Conservation (phyloP, 2,888 invertebrate species). For the Palloptera scutellata region DNA sequence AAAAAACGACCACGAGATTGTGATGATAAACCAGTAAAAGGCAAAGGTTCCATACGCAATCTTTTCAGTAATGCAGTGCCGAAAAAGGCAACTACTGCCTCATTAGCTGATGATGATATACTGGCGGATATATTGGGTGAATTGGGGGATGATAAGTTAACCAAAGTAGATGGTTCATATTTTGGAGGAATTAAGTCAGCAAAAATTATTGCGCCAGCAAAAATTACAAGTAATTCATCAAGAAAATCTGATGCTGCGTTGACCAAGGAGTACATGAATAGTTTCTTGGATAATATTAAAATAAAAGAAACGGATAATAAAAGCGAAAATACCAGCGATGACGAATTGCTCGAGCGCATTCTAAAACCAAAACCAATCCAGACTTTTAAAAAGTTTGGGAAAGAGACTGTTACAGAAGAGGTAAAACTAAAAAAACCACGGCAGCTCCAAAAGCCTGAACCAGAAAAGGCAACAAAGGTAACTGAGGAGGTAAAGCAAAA, state of each 20-base stretch:
- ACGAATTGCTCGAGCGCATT: slow-evolving; percentile 59
- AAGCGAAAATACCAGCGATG: slow-evolving; percentile 50
- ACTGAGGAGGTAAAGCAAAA: background rate
- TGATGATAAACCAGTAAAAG: slow-evolving; percentile 59
- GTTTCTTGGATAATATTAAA: slow-evolving; percentile 59
- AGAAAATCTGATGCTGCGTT: slow-evolving; percentile 51
- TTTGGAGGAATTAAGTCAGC: slow-evolving; percentile 24
- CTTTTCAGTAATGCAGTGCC: slow-evolving; percentile 82
- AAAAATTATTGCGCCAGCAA: slow-evolving; percentile 49
- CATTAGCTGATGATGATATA: slow-evolving; percentile 81
- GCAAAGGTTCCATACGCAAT: slow-evolving; percentile 78
- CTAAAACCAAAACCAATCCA: slow-evolving; percentile 53
- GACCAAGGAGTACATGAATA: slow-evolving; percentile 63
- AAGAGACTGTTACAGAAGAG: background rate
- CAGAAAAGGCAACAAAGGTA: slow-evolving; percentile 28
- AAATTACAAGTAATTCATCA: slow-evolving; percentile 40
- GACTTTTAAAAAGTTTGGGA: slow-evolving; percentile 29
- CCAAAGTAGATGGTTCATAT: slow-evolving; percentile 33
- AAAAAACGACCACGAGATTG: slow-evolving; percentile 62
- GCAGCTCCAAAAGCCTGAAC: slow-evolving; percentile 2
- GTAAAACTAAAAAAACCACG: background rate
- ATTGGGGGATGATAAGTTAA: slow-evolving; percentile 61
- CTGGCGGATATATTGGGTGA: slow-evolving; percentile 78
- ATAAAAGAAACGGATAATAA: slow-evolving; percentile 51
- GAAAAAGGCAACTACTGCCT: slow-evolving; percentile 72